Evolutionary conservation across 2,888 invertebrate genomes (phyloP), one percentile per base, ranked within the genome.

Genomic region (Drosophila ustulata): DNA sequence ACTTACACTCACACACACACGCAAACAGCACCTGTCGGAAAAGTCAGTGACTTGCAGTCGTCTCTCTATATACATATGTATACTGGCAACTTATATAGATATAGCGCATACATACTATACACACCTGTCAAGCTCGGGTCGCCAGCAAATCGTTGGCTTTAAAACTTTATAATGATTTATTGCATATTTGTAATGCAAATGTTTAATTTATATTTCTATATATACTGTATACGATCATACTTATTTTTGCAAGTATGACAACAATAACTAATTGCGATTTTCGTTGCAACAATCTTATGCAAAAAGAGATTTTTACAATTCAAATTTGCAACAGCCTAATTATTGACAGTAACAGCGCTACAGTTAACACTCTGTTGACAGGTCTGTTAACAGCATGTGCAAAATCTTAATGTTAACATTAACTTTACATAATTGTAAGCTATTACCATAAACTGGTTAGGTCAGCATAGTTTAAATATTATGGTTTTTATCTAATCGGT

Each of bases 21-120:
- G 32, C 34, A 32, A n/a, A 52, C 50, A 58, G 37, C 50, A 67
- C 66, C 65, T 86, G 83, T 76, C 82, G 86, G 83, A 82, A 82
- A 82, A 82, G 69, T 50, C 65, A 47, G 59, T 66, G 74, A 64
- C 66, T 55, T 64, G 63, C 49, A 64, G 53, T 56, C 59, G 47
- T 6, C 37, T 37, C n/a, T n/a, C 32, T 32, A 32, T 32, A n/a
- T 37, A 32, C 59, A 52, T 28, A 55, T 41, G 37, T 39, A 56
- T 51, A 25, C 5, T 28, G 7, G 5, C 43, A 41, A 23, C 13
- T 30, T 61, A 45, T 59, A 43, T 45, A 61, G 23, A 30, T 39
- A 50, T 13, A 39, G 11, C n/a, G 37, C 37, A n/a, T n/a, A 37
- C 37, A 37, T 37, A 37, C 37, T 37, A 53, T 46, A 39, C 13